Evolutionary conservation across 2,113 vertebrate genomes (phyloP).

Genomic region (Aleadryas rufinucha): DNA sequence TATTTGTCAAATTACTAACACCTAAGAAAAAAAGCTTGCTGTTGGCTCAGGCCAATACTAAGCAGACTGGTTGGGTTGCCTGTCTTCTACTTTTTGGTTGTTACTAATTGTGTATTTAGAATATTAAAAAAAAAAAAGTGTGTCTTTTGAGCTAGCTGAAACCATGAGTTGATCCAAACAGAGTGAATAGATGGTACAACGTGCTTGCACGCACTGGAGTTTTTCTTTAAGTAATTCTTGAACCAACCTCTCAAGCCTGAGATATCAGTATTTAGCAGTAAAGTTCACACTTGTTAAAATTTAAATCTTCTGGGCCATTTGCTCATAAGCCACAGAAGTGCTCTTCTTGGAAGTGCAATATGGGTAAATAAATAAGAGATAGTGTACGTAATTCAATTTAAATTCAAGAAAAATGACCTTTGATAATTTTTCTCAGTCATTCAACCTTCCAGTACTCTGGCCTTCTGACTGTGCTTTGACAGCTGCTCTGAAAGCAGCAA

Average conservation of each 20-base stretch:
- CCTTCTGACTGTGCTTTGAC: not conserved
- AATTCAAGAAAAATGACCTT: not conserved
- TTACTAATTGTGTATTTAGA: not conserved
- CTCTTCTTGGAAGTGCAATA: not conserved
- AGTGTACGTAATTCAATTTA: not conserved
- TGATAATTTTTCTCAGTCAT: not conserved
- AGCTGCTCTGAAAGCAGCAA: not conserved
- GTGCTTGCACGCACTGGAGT: not conserved
- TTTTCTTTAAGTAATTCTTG: not conserved
- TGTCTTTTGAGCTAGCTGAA: not conserved
- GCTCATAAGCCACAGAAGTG: not conserved
- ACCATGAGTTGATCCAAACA: not conserved
- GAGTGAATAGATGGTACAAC: not conserved
- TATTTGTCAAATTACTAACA: not conserved
- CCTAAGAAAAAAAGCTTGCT: not conserved
- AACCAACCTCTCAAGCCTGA: not conserved
- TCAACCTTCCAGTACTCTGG: not conserved
- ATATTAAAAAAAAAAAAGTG: not conserved
- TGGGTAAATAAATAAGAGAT: not conserved
- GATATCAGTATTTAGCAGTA: not conserved
- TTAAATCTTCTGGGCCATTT: not conserved
- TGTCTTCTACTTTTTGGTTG: not conserved
- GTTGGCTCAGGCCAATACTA: not conserved
- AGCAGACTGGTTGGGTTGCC: not conserved
- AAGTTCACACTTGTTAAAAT: not conserved